Conservation (phyloP, 2,888 invertebrate genomes). For the Ormyrus rosae region DNA sequence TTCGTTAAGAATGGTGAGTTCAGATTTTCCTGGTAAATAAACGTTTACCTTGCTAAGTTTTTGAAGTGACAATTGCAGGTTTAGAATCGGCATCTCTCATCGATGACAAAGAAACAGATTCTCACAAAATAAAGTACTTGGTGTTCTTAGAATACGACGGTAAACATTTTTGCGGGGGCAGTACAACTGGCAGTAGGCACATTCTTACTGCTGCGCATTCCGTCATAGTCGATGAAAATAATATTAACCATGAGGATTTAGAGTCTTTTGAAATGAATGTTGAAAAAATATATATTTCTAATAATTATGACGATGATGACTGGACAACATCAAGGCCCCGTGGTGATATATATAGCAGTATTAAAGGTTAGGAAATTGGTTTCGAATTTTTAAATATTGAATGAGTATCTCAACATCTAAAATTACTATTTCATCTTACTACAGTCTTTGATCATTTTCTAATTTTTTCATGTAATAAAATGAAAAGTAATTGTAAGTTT, state of each 20-base stretch:
- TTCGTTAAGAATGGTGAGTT: too few species aligned
- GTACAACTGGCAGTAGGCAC: slow-evolving; percentile 30
- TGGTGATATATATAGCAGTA: slow-evolving; percentile 46
- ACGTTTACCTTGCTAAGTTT: too few species aligned
- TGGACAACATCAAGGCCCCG: slow-evolving; percentile 22
- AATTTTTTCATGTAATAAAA: too few species aligned
- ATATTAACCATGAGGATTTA: not conserved
- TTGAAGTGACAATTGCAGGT: not conserved
- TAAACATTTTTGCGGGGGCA: slow-evolving; percentile 50
- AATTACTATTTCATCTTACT: too few species aligned
- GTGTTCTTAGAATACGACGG: slow-evolving; percentile 30
- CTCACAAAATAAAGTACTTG: slow-evolving; percentile 32
- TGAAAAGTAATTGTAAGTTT: not conserved
- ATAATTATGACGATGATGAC: slow-evolving; percentile 26
- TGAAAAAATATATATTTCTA: slow-evolving; percentile 42
- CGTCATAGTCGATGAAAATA: slow-evolving; percentile 31
- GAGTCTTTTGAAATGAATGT: not conserved
- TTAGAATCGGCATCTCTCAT: slow-evolving; percentile 36
- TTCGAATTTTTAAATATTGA: too few species aligned
- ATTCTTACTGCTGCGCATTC: slow-evolving; percentile 47
- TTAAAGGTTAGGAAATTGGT: slow-evolving; percentile 29
- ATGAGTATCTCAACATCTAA: too few species aligned
- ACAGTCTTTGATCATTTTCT: too few species aligned
- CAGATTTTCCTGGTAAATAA: too few species aligned
- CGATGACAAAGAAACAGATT: slow-evolving; percentile 18